phyloP scores from a whole-genome alignment of 2,113 vertebrate genomes.

The Chascanopsetta lugubris region DNA sequence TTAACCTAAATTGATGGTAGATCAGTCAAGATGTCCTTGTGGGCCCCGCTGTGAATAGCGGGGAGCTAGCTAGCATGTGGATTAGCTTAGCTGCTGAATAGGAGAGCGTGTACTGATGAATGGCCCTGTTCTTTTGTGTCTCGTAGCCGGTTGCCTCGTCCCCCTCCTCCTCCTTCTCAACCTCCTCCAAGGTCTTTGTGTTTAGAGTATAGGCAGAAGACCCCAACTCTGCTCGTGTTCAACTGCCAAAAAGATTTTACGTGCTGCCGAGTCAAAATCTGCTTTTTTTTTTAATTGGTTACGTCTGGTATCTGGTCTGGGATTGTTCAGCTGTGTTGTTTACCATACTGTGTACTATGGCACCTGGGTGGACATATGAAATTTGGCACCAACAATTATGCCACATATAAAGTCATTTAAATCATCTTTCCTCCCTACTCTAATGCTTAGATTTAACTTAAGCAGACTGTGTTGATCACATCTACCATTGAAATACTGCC shows the following conservation, averaged over 20 bases:
- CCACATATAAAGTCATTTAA: too few relatives aligned
- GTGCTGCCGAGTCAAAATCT: not conserved
- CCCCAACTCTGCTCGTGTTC: not conserved
- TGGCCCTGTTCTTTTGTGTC: constrained; percentile 57
- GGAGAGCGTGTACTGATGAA: constrained; percentile 26
- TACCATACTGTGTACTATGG: too few relatives aligned
- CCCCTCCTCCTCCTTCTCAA: constrained; percentile 5
- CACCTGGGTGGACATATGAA: not conserved
- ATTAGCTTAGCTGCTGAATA: constrained; percentile 51
- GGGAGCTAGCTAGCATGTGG: constrained; percentile 53
- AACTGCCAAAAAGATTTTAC: not conserved
- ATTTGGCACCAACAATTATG: too few relatives aligned
- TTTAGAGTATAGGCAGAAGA: constrained; percentile 17
- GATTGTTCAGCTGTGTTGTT: not conserved
- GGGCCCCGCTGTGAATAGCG: constrained; percentile 37
- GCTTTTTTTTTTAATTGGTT: too few relatives aligned
- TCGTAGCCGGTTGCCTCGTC: constrained; percentile 21
- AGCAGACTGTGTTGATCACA: too few relatives aligned
- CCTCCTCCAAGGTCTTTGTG: constrained; percentile 48
- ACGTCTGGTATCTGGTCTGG: not conserved
- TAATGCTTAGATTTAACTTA: too few relatives aligned
- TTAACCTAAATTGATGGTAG: constrained; percentile 35
- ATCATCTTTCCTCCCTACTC: too few relatives aligned
- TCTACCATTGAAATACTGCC: too few relatives aligned
- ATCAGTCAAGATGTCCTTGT: constrained; percentile 32